phyloP scores from a whole-genome alignment of 2,113 vertebrate species.

The Seriola quinqueradiata region DNA sequence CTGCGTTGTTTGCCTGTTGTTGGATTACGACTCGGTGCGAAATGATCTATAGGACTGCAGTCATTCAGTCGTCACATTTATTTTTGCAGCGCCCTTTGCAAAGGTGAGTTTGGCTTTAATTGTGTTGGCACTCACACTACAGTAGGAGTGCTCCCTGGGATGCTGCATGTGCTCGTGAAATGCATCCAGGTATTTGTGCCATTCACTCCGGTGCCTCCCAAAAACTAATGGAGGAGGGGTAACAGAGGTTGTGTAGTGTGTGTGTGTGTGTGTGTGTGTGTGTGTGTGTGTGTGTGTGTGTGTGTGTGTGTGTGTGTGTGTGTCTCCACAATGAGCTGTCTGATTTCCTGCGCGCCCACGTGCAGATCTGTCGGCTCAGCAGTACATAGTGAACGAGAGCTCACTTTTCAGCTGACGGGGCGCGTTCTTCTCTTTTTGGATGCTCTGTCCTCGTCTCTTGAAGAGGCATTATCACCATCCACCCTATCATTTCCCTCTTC shows the following conservation, averaged over 20 bases:
- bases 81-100: slow-evolving; percentile 44
- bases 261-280: slow-evolving; percentile 1
- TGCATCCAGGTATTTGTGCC: slow-evolving; percentile 2
- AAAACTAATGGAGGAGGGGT: neutral
- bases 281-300: neutral
- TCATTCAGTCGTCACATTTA: slow-evolving; percentile 38
- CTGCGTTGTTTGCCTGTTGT: neutral
- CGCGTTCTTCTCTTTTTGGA: slow-evolving; percentile 32
- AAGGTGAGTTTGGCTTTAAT: slow-evolving; percentile 25
- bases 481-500: slow-evolving; percentile 17
- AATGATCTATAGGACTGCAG: slow-evolving; percentile 21
- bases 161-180: slow-evolving; percentile 21
- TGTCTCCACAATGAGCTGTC: neutral
- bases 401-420: slow-evolving; percentile 63
- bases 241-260: neutral
- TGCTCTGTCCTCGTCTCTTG: slow-evolving; percentile 51
- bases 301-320: neutral
- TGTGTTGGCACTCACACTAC: neutral
- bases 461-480: slow-evolving; percentile 27
- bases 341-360: slow-evolving; percentile 9
- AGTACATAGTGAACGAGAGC: slow-evolving; percentile 25
- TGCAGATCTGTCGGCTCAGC: slow-evolving; percentile 25
- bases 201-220: neutral
- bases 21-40: slow-evolving; percentile 3
- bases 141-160: neutral